Percentiles rank a stretch among this genome's conserved stretches.
Conservation (phyloP, 2,113 vertebrate genomes). For the Phoxinus phoxinus region DNA sequence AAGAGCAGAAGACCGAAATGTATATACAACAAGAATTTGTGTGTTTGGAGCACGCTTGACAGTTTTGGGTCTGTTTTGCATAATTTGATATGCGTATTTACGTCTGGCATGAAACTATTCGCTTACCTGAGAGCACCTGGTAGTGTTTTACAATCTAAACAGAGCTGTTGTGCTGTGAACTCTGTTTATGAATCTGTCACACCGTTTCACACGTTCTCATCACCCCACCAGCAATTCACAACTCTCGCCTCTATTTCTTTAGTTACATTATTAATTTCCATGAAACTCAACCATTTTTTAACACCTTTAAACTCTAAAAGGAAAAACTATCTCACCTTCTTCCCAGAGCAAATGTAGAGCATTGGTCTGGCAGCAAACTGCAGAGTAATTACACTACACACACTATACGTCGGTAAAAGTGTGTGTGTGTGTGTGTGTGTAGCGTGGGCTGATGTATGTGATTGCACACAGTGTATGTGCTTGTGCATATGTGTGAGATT, state of each 20-base stretch:
- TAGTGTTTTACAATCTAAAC: constrained; percentile 72
- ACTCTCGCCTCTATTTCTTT: neutral
- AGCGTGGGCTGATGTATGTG: constrained; percentile 18
- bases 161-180: constrained; percentile 77
- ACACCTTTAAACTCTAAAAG: neutral
- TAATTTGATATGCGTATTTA: constrained; percentile 74
- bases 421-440: constrained; percentile 38
- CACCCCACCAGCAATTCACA: neutral
- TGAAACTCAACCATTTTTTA: neutral
- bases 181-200: constrained; percentile 61
- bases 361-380: constrained; percentile 36
- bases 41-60: constrained; percentile 52
- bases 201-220: constrained; percentile 20
- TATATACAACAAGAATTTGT: neutral
- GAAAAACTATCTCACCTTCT: constrained; percentile 23
- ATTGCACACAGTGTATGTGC: constrained; percentile 16
- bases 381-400: constrained; percentile 54
- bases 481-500: constrained; percentile 22
- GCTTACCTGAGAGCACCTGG: constrained; percentile 65
- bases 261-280: neutral
- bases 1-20: neutral
- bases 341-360: constrained; percentile 23
- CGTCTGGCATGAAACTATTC: constrained; percentile 60
- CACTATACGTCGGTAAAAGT: constrained; percentile 46
- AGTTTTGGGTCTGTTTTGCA: constrained; percentile 70